These are phyloP conservation scores for Lepidochrysops patricia DNA, from an alignment of 2,888 invertebrate genomes.

Conservation along the genomic window DNA sequence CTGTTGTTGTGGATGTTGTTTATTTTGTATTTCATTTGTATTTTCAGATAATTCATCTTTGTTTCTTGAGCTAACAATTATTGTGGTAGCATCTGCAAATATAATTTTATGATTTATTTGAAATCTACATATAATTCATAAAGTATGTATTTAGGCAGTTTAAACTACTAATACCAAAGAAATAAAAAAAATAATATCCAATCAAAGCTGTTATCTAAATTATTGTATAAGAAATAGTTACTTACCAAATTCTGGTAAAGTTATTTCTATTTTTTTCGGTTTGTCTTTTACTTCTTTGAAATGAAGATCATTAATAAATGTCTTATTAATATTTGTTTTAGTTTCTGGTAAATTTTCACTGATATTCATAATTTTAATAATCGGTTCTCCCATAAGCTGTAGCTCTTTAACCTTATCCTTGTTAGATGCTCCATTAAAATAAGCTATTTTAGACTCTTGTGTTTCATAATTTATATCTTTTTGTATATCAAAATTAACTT, in stretches of 20 bases:
- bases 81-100: neutral
- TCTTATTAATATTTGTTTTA: neutral
- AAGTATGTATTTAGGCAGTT: too few relatives aligned
- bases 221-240: neutral
- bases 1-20: neutral
- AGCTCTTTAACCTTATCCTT: neutral
- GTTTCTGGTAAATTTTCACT: neutral
- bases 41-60: neutral
- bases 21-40: neutral
- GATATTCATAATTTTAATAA: neutral
- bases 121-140: too few relatives aligned
- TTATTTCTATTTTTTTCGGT: neutral
- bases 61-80: neutral
- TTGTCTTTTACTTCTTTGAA: neutral
- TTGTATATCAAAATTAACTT: neutral
- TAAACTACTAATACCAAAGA: too few relatives aligned
- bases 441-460: too few relatives aligned
- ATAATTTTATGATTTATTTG: too few relatives aligned
- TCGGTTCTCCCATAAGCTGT: neutral
- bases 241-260: neutral
- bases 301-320: neutral
- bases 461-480: too few relatives aligned
- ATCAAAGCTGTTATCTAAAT: neutral
- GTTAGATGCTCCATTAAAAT: neutral
- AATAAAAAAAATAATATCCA: too few relatives aligned